A percentile compares a stretch with the other conserved stretches of the same genome.
phyloP scores from a whole-genome alignment of 2,797 vertebrate species.

The Thalassophryne amazonica region DNA sequence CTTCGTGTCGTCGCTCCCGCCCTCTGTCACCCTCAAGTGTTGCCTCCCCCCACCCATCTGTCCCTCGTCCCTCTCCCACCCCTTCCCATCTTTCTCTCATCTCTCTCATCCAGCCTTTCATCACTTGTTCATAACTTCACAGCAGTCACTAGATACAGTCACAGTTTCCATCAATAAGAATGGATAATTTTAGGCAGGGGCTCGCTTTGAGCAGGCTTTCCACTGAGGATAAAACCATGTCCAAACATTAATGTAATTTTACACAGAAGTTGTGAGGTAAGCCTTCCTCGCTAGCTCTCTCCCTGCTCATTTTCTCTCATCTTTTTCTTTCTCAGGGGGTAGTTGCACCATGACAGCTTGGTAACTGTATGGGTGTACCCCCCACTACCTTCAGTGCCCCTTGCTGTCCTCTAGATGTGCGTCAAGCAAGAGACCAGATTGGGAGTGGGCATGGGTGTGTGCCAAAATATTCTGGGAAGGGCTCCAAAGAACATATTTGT shows the following conservation, averaged over 20 bases:
- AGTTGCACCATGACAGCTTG: slow-evolving; percentile 28
- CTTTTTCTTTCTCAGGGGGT: slow-evolving; percentile 12
- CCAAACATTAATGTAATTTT: slow-evolving; percentile 53
- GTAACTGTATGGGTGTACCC: slow-evolving; percentile 47
- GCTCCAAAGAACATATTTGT: slow-evolving; percentile 85
- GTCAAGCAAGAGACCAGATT: slow-evolving; percentile 72
- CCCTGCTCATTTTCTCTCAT: background rate
- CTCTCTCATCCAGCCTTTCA: slow-evolving; percentile 58
- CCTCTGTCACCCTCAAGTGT: background rate
- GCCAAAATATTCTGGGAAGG: slow-evolving; percentile 81
- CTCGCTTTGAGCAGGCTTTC: slow-evolving; percentile 32
- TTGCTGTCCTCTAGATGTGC: slow-evolving; percentile 71
- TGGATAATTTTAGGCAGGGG: slow-evolving; percentile 58
- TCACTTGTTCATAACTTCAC: slow-evolving; percentile 67
- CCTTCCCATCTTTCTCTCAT: slow-evolving; percentile 53
- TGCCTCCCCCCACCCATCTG: background rate
- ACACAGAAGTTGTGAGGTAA: slow-evolving; percentile 26
- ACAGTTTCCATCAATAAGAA: slow-evolving; percentile 64
- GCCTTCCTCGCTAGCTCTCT: background rate
- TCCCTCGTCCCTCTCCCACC: slow-evolving; percentile 28
- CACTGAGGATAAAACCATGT: slow-evolving; percentile 45
- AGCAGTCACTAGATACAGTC: slow-evolving; percentile 50
- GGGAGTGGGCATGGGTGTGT: slow-evolving; percentile 67
- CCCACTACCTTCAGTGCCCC: slow-evolving; percentile 55
- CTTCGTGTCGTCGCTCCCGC: slow-evolving; percentile 15